Evolutionary conservation across 1,140 invertebrate species (phyloP).

Genomic region (Reticulitermes speratus): DNA sequence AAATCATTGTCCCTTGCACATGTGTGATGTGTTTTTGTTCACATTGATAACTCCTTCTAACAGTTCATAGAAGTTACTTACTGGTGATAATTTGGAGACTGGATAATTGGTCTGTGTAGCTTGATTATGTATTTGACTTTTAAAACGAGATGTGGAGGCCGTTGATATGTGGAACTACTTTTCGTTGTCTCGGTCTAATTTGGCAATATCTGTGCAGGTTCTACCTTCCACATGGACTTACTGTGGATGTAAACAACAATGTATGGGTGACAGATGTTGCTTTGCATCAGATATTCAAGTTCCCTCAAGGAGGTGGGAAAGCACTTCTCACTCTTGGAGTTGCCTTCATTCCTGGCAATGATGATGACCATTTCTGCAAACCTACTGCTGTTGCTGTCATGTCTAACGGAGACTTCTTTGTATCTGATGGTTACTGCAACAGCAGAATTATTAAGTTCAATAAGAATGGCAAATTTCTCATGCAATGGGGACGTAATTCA

Average conservation of each 20-base stretch:
- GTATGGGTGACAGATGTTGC: constrained; percentile 98
- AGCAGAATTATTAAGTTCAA: constrained; percentile 83
- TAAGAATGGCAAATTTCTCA: constrained; percentile 63
- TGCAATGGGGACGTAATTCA: constrained; percentile 28
- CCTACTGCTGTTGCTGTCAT: constrained; percentile 90
- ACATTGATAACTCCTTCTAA: no score
- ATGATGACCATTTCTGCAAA: constrained; percentile 82
- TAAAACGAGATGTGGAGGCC: no score
- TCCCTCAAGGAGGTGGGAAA: constrained; percentile 41
- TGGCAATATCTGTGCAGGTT: constrained; percentile 51
- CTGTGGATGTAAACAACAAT: constrained; percentile 82
- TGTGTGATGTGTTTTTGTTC: no score
- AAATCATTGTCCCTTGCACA: no score
- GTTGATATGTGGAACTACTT: no score
- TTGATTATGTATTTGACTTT: no score
- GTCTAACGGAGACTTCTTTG: constrained; percentile 81
- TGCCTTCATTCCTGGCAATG: constrained; percentile 75
- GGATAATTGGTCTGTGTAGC: no score
- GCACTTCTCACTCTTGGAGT: constrained; percentile 71
- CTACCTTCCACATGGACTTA: constrained; percentile 93
- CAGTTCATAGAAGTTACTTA: no score
- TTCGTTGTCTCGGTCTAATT: no score
- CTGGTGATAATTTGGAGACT: no score
- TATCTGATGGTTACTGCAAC: constrained; percentile 96
- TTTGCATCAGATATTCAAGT: constrained; percentile 91